phyloP scores from a whole-genome alignment of 2,888 invertebrate genomes.

The Andrena praecox region DNA sequence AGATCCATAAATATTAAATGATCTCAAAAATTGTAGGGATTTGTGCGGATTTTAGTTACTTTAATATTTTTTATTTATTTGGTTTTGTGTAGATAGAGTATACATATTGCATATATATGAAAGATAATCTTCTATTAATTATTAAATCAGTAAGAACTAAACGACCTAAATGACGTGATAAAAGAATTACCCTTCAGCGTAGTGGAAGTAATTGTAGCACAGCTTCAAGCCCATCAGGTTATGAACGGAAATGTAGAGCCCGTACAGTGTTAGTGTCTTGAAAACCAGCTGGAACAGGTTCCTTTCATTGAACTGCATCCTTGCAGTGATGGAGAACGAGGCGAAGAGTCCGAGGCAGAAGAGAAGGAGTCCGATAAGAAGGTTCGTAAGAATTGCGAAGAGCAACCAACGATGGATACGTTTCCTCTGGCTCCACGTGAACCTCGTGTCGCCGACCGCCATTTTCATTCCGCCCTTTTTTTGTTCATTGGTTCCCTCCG shows the following conservation, averaged over 20 bases:
- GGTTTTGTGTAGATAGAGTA: no score
- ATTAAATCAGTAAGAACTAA: no score
- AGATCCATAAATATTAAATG: no score
- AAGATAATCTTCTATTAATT: no score
- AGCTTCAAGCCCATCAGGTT: slow-evolving; percentile 55
- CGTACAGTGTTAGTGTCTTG: slow-evolving; percentile 53
- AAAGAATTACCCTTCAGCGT: slow-evolving; percentile 55
- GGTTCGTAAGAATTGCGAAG: slow-evolving; percentile 12
- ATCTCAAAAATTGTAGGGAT: no score
- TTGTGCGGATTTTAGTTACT: no score
- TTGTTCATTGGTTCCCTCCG: neutral
- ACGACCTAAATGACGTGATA: neutral
- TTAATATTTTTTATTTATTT: no score
- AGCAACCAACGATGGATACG: slow-evolving; percentile 32
- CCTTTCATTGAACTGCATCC: slow-evolving; percentile 11
- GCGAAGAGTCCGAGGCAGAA: slow-evolving; percentile 1
- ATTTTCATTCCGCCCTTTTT: slow-evolving; percentile 26
- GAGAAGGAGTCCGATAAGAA: slow-evolving; percentile 29
- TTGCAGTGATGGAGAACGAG: neutral
- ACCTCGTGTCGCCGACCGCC: slow-evolving; percentile 35
- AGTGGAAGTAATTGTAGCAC: slow-evolving; percentile 49
- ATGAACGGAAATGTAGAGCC: slow-evolving; percentile 47
- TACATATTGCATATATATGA: no score
- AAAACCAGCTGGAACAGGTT: slow-evolving; percentile 40
- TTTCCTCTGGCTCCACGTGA: slow-evolving; percentile 37